Evolutionary conservation across 2,888 invertebrate genomes (phyloP).

Genomic region (Plutella xylostella): DNA sequence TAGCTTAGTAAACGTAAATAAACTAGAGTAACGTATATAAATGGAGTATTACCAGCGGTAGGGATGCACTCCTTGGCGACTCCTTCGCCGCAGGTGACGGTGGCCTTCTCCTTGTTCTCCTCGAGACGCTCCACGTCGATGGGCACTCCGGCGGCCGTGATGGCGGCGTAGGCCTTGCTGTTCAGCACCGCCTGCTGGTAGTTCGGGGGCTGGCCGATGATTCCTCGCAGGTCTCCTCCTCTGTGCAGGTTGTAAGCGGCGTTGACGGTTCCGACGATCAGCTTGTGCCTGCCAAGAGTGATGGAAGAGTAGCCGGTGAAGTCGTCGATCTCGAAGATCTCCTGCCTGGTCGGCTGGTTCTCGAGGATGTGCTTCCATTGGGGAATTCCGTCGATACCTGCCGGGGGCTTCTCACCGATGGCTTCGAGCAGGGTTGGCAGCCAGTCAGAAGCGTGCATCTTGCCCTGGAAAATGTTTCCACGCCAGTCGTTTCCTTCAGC

Average conservation of each 20-base stretch:
- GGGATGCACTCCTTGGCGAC: conserved; percentile 31
- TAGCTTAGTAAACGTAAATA: too few relatives aligned
- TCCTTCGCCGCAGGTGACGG: conserved; percentile 23
- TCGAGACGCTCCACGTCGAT: conserved; percentile 24
- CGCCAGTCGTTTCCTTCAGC: conserved; percentile 52
- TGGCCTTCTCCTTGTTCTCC: conserved; percentile 29
- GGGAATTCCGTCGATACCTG: conserved; percentile 42
- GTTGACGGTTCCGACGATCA: conserved; percentile 34
- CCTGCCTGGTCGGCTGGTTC: conserved; percentile 31
- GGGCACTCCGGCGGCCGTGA: conserved; percentile 26
- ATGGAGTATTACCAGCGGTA: conserved; percentile 28
- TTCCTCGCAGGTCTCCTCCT: conserved; percentile 34
- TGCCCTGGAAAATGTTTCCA: too few relatives aligned
- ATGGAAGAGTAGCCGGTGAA: conserved; percentile 35
- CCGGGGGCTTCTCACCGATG: conserved; percentile 31
- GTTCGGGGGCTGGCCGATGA: conserved; percentile 32
- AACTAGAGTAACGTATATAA: too few relatives aligned
- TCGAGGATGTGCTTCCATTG: conserved; percentile 42
- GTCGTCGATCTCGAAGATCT: conserved; percentile 48
- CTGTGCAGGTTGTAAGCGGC: conserved; percentile 30
- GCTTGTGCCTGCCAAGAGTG: conserved; percentile 39
- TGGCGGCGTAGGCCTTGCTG: conserved; percentile 30
- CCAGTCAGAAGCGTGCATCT: conserved; percentile 86
- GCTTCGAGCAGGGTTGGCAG: conserved; percentile 76
- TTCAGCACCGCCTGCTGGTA: conserved; percentile 31